phyloP scores from a whole-genome alignment of 2,797 vertebrate genomes.

The Anisognathus igniventris region DNA sequence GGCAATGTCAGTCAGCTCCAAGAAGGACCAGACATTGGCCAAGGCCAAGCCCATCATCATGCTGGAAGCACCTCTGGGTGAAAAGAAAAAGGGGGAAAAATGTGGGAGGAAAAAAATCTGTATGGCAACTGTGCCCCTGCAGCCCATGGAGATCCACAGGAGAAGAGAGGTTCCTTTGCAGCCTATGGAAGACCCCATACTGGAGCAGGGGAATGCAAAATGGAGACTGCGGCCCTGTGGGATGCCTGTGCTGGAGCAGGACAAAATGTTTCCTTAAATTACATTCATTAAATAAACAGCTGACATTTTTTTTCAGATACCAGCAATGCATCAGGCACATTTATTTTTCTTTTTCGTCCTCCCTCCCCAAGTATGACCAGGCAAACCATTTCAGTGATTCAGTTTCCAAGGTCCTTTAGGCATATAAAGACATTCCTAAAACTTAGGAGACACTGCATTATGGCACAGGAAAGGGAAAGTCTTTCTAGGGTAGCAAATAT shows the following conservation, averaged over 20 bases:
- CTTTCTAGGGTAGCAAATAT: neutral
- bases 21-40: accelerated
- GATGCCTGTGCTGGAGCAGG: neutral
- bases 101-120: too few species aligned
- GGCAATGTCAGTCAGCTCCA: accelerated
- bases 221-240: neutral
- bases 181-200: accelerated
- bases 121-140: accelerated
- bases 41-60: too few species aligned
- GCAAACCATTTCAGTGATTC: neutral
- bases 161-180: neutral
- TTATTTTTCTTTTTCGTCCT: neutral
- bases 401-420: neutral
- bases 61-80: accelerated
- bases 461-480: neutral
- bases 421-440: neutral
- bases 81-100: accelerated
- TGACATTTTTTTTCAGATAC: neutral
- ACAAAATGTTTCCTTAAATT: neutral
- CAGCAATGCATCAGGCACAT: neutral
- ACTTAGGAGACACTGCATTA: neutral
- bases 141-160: neutral
- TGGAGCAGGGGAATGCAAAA: too few species aligned
- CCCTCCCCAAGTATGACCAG: accelerated
- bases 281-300: neutral